These are phyloP conservation scores for Polymixis flavicincta DNA, from an alignment of 2,888 invertebrate genomes.

Conservation along the genomic window DNA sequence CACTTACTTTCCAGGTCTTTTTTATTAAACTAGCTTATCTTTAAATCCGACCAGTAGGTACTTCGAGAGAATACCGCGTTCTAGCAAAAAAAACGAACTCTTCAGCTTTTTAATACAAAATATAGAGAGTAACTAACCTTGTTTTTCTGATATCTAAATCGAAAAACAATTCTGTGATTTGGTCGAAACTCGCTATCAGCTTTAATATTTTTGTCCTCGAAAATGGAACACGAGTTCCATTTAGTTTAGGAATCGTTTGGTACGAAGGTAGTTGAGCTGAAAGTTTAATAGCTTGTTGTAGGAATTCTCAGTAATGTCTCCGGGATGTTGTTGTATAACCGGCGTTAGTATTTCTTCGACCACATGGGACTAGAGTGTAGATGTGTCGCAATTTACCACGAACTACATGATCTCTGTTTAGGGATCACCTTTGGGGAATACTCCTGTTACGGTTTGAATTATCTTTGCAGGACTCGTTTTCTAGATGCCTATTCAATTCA, in stretches of 20 bases:
- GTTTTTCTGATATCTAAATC: neutral
- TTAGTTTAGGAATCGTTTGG: constrained; percentile 12
- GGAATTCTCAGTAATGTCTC: constrained; percentile 13
- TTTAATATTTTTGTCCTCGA: neutral
- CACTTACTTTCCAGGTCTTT: constrained; percentile 4
- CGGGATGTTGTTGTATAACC: constrained; percentile 9
- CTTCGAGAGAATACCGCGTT: no score
- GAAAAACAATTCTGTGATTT: neutral
- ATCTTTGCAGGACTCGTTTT: constrained; percentile 6
- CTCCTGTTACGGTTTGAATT: constrained; percentile 15
- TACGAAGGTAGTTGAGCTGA: neutral
- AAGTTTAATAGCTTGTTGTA: constrained; percentile 36
- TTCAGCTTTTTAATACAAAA: no score
- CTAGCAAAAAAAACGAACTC: no score
- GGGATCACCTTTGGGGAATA: constrained; percentile 34
- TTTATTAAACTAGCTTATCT: neutral
- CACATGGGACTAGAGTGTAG: constrained; percentile 38
- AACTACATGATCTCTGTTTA: constrained; percentile 29
- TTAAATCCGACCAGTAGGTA: no score
- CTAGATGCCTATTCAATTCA: constrained; percentile 1
- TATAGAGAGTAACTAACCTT: neutral
- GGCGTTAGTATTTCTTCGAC: constrained; percentile 14
- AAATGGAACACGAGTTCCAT: constrained; percentile 4
- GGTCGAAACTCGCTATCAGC: neutral
- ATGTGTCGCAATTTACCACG: constrained; percentile 27